Percentiles rank a stretch among this genome's conserved stretches.
Evolutionary conservation across 2,888 invertebrate species (phyloP).

Genomic region (Caenorhabditis japonica): DNA sequence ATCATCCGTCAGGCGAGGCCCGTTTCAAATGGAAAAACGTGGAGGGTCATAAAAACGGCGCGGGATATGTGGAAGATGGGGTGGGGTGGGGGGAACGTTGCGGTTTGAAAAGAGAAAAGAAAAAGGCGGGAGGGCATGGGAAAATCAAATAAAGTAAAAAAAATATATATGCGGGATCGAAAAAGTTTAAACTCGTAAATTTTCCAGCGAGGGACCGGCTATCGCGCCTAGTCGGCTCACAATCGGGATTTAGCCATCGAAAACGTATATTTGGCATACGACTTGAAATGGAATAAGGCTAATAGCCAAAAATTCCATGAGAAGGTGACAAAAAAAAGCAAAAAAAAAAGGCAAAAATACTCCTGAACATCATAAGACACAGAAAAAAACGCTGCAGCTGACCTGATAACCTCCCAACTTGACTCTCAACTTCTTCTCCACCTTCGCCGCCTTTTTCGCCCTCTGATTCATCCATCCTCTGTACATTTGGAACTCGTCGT

Average conservation of each 20-base stretch:
- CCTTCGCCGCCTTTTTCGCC: slow-evolving; percentile 94
- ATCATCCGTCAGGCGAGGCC: slow-evolving; percentile 1
- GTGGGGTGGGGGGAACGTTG: slow-evolving; percentile 10
- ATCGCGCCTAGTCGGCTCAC: too few relatives aligned
- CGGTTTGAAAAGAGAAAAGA: not conserved
- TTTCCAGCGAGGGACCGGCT: too few relatives aligned
- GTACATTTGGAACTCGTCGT: slow-evolving; percentile 80
- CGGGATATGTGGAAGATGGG: slow-evolving; percentile 3
- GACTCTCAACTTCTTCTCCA: slow-evolving; percentile 96
- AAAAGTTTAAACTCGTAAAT: too few relatives aligned
- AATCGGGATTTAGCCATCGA: too few relatives aligned
- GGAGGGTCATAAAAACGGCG: slow-evolving; percentile 36
- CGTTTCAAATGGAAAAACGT: not conserved
- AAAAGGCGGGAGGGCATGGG: slow-evolving; percentile 10
- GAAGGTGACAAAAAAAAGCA: too few relatives aligned
- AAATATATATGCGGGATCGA: too few relatives aligned
- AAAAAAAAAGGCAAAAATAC: not conserved
- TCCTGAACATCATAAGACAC: too few relatives aligned
- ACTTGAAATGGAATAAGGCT: too few relatives aligned
- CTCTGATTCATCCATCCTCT: slow-evolving; percentile 95
- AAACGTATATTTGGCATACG: too few relatives aligned
- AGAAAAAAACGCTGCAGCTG: slow-evolving; percentile 8
- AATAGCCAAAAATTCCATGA: too few relatives aligned
- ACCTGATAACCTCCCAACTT: slow-evolving; percentile 92
- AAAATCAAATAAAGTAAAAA: slow-evolving; percentile 16